These are phyloP conservation scores for Sitodiplosis mosellana DNA, from an alignment of 1,140 invertebrate species.

Conservation along the genomic window DNA sequence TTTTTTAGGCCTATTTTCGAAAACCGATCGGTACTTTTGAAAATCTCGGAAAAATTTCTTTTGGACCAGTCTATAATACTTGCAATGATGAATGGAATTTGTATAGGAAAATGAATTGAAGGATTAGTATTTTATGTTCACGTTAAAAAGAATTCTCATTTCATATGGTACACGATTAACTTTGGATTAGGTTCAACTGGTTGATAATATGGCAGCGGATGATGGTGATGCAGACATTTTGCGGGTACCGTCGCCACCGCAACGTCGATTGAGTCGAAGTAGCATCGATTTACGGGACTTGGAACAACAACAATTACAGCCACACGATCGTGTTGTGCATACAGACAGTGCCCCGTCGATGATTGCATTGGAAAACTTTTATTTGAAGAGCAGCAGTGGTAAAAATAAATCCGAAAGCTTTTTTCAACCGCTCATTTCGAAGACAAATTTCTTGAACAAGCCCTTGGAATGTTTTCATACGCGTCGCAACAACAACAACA, in stretches of 20 bases:
- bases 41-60: too few species aligned
- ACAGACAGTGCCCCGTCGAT: constrained; percentile 25
- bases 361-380: constrained; percentile 21
- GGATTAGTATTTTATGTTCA: constrained; percentile 9
- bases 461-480: not conserved
- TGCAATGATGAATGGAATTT: too few species aligned
- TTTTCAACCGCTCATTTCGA: not conserved
- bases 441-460: not conserved
- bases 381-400: constrained; percentile 8
- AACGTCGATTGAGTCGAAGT: constrained; percentile 22
- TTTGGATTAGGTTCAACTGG: not conserved
- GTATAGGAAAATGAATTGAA: too few species aligned
- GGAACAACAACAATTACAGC: constrained; percentile 24
- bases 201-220: not conserved
- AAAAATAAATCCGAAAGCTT: constrained; percentile 1
- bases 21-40: too few species aligned
- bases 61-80: too few species aligned
- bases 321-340: constrained; percentile 24
- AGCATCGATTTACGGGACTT: constrained; percentile 24
- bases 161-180: not conserved
- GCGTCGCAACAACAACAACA: not conserved
- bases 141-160: not conserved
- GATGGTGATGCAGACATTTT: constrained; percentile 22
- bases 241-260: constrained; percentile 22
- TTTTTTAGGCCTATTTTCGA: too few species aligned